Evolutionary conservation across 2,113 vertebrate species (phyloP).

Genomic region (Bubalus kerabau): DNA sequence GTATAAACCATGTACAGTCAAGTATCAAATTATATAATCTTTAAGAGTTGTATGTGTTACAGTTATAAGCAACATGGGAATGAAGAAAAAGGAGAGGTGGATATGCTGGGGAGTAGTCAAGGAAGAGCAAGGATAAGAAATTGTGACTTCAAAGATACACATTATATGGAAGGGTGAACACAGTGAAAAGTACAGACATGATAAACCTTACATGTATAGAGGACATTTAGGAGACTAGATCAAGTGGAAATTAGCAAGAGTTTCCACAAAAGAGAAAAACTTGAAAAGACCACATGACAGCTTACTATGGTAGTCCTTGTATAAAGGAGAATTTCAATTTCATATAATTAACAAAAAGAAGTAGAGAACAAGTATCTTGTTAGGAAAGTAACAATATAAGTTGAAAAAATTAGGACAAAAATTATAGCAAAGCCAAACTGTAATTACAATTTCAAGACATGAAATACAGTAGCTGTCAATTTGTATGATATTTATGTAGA

Average conservation of each 20-base stretch:
- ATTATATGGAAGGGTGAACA: neutral
- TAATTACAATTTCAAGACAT: neutral
- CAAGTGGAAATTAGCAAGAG: neutral
- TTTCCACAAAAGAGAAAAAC: conserved; percentile 1
- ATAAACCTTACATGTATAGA: neutral
- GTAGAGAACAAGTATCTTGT: neutral
- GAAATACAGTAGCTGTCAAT: neutral
- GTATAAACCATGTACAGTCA: neutral
- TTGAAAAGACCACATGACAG: neutral
- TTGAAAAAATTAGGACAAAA: neutral
- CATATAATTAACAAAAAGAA: neutral
- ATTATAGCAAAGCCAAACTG: neutral
- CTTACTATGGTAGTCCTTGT: neutral
- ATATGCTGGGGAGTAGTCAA: neutral
- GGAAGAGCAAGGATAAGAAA: neutral
- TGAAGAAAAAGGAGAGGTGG: neutral
- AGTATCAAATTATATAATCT: neutral
- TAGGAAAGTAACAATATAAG: conserved; percentile 4
- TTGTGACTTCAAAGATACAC: neutral
- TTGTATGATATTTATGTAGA: neutral
- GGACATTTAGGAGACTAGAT: neutral
- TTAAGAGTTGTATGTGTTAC: neutral
- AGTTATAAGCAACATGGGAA: neutral
- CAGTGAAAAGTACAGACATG: neutral
- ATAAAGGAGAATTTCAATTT: conserved; percentile 7